Evolutionary conservation across 2,113 vertebrate species (phyloP).

Genomic region (Bubo bubo): DNA sequence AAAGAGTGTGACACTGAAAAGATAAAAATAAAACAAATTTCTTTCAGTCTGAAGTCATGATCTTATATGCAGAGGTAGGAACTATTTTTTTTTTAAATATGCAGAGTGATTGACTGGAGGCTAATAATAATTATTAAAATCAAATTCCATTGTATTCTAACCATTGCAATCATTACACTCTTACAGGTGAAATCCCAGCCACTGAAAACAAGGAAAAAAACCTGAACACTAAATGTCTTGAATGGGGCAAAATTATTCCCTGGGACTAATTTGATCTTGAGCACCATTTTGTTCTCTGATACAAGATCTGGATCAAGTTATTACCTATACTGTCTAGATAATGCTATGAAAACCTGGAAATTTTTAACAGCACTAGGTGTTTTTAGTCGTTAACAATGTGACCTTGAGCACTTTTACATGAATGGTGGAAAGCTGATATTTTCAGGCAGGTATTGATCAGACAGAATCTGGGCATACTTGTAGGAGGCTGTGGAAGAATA

Average conservation of each 20-base stretch:
- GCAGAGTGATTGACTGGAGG: background rate
- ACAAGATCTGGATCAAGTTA: background rate
- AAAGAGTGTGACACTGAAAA: background rate
- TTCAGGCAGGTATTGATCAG: background rate
- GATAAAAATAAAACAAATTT: background rate
- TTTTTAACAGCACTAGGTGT: background rate
- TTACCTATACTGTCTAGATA: background rate
- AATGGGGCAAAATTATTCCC: background rate
- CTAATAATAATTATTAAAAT: slow-evolving; percentile 12
- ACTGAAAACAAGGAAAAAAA: background rate
- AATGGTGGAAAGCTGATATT: background rate
- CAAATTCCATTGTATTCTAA: background rate
- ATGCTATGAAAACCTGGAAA: background rate
- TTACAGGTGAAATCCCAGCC: background rate
- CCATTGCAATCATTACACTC: background rate
- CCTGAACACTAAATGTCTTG: background rate
- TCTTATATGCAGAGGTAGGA: background rate
- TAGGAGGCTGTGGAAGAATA: background rate
- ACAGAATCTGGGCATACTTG: background rate
- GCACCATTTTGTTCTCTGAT: background rate
- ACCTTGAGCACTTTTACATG: background rate
- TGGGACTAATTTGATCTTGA: background rate
- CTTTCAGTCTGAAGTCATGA: background rate
- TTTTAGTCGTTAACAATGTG: background rate
- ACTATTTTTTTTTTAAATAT: background rate